Conservation (phyloP, 2,888 invertebrate genomes). For the Calliphora vomitoria region DNA sequence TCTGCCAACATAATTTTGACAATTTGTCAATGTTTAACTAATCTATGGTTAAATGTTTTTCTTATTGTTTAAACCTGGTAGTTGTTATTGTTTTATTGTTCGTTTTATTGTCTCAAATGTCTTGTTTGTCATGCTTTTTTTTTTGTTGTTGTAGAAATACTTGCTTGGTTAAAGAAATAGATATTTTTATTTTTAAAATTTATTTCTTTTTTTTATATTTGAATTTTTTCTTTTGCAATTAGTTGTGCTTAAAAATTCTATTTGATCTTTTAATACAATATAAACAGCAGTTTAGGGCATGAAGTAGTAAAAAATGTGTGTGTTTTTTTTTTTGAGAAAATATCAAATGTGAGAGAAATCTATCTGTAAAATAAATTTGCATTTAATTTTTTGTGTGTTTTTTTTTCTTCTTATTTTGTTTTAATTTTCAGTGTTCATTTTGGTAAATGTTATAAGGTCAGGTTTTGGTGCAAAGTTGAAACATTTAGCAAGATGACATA, state of each 20-base stretch:
- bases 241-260: conserved; percentile 53
- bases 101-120: conserved; percentile 42
- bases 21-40: conserved; percentile 58
- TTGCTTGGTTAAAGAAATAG: neutral
- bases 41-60: conserved; percentile 25
- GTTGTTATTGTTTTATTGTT: conserved; percentile 9
- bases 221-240: conserved; percentile 51
- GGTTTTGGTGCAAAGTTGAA: conserved; percentile 23
- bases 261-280: conserved; percentile 41
- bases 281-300: neutral
- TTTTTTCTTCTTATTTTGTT: neutral
- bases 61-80: neutral
- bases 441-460: conserved; percentile 39
- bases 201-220: conserved; percentile 24
- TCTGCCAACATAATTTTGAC: conserved; percentile 21
- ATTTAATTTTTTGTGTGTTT: neutral
- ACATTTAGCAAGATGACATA: conserved; percentile 22
- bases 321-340: neutral
- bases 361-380: neutral
- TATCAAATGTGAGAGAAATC: conserved; percentile 4
- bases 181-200: conserved; percentile 9
- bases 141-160: neutral
- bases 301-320: neutral
- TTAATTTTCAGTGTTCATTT: neutral
- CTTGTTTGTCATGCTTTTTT: conserved; percentile 32